A percentile compares a stretch with the other conserved stretches of the same genome.
phyloP scores from a whole-genome alignment of 2,888 invertebrate genomes.

The Drosophila suboccidentalis region DNA sequence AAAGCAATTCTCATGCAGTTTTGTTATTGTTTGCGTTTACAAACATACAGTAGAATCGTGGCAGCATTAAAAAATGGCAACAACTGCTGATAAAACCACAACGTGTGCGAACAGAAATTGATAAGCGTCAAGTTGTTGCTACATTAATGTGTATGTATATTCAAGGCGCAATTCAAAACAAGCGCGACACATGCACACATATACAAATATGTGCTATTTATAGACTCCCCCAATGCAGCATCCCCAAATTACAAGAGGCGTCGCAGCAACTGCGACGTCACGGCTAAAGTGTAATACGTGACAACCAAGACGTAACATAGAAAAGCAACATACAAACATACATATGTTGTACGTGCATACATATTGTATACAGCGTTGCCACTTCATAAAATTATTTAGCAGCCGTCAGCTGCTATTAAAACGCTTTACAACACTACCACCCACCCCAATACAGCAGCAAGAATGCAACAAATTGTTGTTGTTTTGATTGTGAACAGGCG shows the following conservation, averaged over 20 bases:
- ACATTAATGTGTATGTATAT: conserved; percentile 4
- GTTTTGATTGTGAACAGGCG: conserved; percentile 41
- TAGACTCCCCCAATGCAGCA: conserved; percentile 26
- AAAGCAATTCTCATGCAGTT: conserved; percentile 19
- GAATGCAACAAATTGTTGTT: conserved; percentile 41
- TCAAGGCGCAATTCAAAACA: conserved; percentile 10
- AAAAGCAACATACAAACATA: conserved; percentile 20
- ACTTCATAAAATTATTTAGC: not conserved
- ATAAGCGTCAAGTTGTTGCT: conserved; percentile 38
- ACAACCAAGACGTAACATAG: conserved; percentile 51
- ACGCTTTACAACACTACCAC: conserved; percentile 61
- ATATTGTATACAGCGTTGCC: not conserved
- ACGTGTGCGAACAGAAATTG: conserved; percentile 43
- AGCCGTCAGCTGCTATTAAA: conserved; percentile 41
- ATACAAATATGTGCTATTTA: conserved; percentile 10
- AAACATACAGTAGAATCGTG: conserved; percentile 14
- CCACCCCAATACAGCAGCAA: conserved; percentile 13
- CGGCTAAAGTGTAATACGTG: conserved; percentile 51
- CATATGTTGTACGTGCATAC: not conserved
- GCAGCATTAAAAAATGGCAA: conserved; percentile 17
- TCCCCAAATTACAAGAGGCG: conserved; percentile 13
- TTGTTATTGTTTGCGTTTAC: conserved; percentile 48
- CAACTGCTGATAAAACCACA: conserved; percentile 40
- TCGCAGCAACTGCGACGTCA: conserved; percentile 32
- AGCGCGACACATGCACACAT: conserved; percentile 1